A percentile compares a stretch with the other conserved stretches of the same genome.
Conservation (phyloP, 2,888 invertebrate genomes). For the Chrysolina haemoptera region DNA sequence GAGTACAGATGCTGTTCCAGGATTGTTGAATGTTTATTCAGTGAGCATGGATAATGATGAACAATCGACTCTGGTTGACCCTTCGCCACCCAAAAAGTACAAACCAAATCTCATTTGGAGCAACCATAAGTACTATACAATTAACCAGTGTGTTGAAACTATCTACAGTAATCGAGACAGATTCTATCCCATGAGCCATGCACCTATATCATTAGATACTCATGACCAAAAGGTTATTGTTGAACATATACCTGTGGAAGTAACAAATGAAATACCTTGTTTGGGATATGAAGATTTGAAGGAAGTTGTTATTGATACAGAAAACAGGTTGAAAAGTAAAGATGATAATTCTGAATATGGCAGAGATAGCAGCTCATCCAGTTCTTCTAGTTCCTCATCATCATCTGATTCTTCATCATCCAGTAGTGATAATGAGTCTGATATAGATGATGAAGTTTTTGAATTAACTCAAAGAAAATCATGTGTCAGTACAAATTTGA, state of each 20-base stretch:
- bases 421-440: conserved; percentile 35
- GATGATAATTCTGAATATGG: neutral
- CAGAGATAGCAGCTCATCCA: neutral
- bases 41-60: conserved; percentile 35
- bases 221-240: conserved; percentile 46
- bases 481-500: conserved; percentile 14
- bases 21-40: conserved; percentile 35
- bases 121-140: conserved; percentile 62
- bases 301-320: neutral
- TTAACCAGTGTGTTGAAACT: conserved; percentile 60
- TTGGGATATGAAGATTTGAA: conserved; percentile 25
- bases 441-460: neutral
- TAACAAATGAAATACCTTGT: conserved; percentile 29
- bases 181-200: conserved; percentile 65
- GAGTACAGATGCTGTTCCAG: conserved; percentile 29
- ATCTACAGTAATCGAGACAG: conserved; percentile 60
- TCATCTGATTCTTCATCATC: conserved; percentile 32
- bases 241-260: conserved; percentile 40
- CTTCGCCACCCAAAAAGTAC: conserved; percentile 43
- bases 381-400: conserved; percentile 20
- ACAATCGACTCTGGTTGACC: neutral
- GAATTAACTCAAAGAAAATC: conserved; percentile 13
- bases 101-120: conserved; percentile 58
- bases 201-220: conserved; percentile 60
- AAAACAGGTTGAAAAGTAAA: conserved; percentile 16